phyloP scores from a whole-genome alignment of 2,888 invertebrate species.

The Venusia cambrica region DNA sequence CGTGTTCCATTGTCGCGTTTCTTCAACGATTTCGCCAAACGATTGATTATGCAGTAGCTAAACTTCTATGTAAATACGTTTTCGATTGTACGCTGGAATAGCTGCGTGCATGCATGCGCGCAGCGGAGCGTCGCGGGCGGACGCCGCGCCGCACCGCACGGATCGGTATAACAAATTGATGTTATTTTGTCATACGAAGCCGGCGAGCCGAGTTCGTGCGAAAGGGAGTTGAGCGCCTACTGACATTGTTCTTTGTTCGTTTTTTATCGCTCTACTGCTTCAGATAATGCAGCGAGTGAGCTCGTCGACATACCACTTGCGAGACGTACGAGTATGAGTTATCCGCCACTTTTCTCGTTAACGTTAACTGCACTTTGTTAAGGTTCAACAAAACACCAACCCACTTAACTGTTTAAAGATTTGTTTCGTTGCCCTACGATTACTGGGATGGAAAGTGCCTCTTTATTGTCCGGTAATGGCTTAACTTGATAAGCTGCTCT shows the following conservation, averaged over 20 bases:
- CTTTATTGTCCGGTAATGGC: conserved; percentile 26
- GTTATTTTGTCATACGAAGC: conserved; percentile 70
- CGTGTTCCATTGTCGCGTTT: conserved; percentile 42
- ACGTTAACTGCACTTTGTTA: conserved; percentile 57
- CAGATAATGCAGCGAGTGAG: conserved; percentile 65
- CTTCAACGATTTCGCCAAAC: conserved; percentile 59
- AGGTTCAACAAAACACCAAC: conserved; percentile 53
- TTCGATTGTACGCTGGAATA: conserved; percentile 49
- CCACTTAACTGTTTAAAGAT: conserved; percentile 54
- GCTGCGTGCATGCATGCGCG: conserved; percentile 53
- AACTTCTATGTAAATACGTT: conserved; percentile 60
- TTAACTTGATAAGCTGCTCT: conserved; percentile 24
- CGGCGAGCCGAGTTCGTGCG: conserved; percentile 61
- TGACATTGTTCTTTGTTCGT: conserved; percentile 78
- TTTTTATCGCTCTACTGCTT: conserved; percentile 75
- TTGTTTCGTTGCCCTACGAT: conserved; percentile 44
- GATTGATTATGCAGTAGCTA: conserved; percentile 54
- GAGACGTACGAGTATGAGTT: conserved; percentile 64
- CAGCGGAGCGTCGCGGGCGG: conserved; percentile 49
- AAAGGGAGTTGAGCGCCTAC: conserved; percentile 70
- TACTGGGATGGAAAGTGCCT: conserved; percentile 31
- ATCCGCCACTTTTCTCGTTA: conserved; percentile 73
- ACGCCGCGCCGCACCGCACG: conserved; percentile 38
- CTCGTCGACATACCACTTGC: conserved; percentile 47
- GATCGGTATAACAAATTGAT: conserved; percentile 56